These are phyloP conservation scores for Patella ulyssiponensis DNA, from an alignment of 2,888 invertebrate genomes.

Conservation along the genomic window DNA sequence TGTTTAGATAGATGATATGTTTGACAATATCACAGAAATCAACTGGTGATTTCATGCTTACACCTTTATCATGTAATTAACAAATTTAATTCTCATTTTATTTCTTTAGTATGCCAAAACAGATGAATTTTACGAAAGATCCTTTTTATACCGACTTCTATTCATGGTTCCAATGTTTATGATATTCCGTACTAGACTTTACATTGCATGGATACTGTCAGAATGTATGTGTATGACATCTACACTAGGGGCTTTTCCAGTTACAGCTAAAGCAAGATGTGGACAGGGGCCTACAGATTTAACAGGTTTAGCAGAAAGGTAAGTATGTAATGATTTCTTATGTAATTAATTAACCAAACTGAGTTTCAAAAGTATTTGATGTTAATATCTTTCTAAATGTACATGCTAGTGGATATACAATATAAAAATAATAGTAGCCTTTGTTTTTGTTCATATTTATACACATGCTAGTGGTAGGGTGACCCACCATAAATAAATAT, in stretches of 20 bases:
- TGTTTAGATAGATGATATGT: too few species aligned
- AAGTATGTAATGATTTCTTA: conserved; percentile 27
- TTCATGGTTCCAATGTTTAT: conserved; percentile 91
- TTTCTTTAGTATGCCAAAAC: conserved; percentile 83
- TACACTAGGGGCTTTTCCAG: conserved; percentile 93
- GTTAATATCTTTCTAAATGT: neutral
- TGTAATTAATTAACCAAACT: neutral
- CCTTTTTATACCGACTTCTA: conserved; percentile 84
- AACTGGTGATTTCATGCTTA: too few species aligned
- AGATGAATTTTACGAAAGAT: conserved; percentile 83
- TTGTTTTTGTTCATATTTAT: neutral
- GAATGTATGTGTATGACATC: conserved; percentile 94
- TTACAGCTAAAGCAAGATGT: conserved; percentile 78
- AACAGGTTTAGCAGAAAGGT: conserved; percentile 62
- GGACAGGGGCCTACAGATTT: conserved; percentile 86
- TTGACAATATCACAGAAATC: too few species aligned
- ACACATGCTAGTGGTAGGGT: too few species aligned
- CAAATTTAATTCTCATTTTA: neutral
- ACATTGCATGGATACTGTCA: conserved; percentile 89
- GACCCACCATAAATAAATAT: too few species aligned
- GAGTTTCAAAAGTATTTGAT: neutral
- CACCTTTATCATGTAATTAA: too few species aligned
- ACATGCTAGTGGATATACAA: neutral
- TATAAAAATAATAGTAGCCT: neutral
- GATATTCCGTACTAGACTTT: conserved; percentile 90